Base-by-base conservation (phyloP, 92 coral and sea anemone species). In the Muricea muricata region DNA sequence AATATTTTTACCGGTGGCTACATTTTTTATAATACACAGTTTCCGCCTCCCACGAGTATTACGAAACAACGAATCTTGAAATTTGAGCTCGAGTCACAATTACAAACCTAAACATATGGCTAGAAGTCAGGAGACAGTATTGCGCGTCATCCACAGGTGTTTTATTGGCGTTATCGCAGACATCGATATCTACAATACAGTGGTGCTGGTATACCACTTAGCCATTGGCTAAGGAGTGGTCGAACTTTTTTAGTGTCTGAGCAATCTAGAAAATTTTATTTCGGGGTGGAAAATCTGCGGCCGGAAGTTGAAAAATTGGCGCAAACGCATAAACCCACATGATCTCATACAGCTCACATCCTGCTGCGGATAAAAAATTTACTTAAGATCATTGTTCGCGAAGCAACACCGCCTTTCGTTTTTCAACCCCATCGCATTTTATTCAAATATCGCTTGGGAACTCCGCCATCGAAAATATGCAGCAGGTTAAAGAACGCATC, bases 401-500 rank as follows among this genome's bases (percentile, higher is more conserved):
- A 63, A 26, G 37, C 35, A 25, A 34, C 48, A 68, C 35, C 76
- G 76, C 76, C 76, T 70, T 70, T 70, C 31, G 12, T 7, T 28
- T 5, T 23, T 21, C 21, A 28, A 26, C 28, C 20, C 20, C n/a
- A n/a, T 39, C 41, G 70, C 70, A 63, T 63, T 63, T 4, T 63
- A 63, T 63, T 30, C 18, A 63, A 28, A 63, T 63, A 28, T 26
- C 37, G 39, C 6, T 10, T 28, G 21, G 2, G 12, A 63, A 63
- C 12, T 4, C 56, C 20, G 30, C 70, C 31, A 28, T 10, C 0
- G 30, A 15, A 63, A 75, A 1, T 3, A 87, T 87, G 91, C 66
- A 87, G 25, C 15, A 10, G 24, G 83, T 87, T 47, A 87, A 74
- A 26, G 45, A 65, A 37, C 71, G 80, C 11, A 46, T 87, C 13